Percentiles rank a stretch among this genome's conserved stretches.
Conservation (phyloP, 92 coral and sea anemone genomes). For the Micromussa lordhowensis region DNA sequence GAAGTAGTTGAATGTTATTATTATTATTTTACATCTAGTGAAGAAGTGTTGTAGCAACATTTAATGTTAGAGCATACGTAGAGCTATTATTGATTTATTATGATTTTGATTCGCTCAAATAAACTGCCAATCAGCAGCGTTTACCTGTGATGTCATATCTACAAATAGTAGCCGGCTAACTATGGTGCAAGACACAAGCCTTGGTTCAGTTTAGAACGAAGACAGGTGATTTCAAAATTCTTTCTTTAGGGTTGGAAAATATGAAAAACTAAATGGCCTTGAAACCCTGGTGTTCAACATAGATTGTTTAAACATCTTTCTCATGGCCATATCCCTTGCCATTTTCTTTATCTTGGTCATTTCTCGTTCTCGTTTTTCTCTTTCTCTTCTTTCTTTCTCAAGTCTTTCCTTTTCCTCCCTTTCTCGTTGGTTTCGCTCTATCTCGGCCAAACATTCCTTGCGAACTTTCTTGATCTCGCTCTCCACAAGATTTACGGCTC, state of each 20-base stretch:
- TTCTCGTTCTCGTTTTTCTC: constrained; percentile 53
- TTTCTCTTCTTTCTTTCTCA: constrained; percentile 59
- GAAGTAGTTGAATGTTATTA: not conserved
- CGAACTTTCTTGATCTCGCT: constrained; percentile 63
- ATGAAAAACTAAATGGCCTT: constrained; percentile 79
- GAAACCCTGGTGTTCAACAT: constrained; percentile 60
- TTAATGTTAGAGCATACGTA: too few species aligned
- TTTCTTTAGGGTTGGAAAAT: constrained; percentile 58
- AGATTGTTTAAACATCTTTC: constrained; percentile 57
- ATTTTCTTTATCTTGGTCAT: constrained; percentile 64
- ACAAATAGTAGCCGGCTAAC: not conserved
- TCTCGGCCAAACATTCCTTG: constrained; percentile 62
- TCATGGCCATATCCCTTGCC: constrained; percentile 74
- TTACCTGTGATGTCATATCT: not conserved
- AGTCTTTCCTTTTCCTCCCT: constrained; percentile 58
- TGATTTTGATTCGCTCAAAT: not conserved
- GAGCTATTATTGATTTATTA: not conserved
- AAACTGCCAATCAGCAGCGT: not conserved
- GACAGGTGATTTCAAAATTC: not conserved
- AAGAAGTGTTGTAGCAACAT: not conserved
- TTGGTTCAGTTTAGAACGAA: not conserved
- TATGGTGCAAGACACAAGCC: not conserved
- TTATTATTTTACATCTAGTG: not conserved
- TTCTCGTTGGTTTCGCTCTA: constrained; percentile 57
- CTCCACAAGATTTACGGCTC: constrained; percentile 50